Evolutionary conservation across 2,888 invertebrate species (phyloP).

Genomic region (Cordylochernes scorpioides): DNA sequence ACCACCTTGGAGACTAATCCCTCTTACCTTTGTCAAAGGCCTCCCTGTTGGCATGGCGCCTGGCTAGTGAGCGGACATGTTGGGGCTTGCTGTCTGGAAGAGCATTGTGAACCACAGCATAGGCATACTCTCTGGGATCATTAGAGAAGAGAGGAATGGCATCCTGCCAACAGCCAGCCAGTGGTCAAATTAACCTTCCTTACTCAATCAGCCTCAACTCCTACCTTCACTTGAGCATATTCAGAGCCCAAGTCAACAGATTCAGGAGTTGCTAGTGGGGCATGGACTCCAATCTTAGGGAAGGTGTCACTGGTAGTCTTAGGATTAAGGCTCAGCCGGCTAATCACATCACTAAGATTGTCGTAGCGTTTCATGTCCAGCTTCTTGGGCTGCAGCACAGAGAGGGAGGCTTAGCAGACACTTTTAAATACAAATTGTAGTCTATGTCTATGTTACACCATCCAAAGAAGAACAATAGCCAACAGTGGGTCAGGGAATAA

Average conservation of each 20-base stretch:
- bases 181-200: constrained; percentile 20
- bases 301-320: constrained; percentile 15
- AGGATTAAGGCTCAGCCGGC: constrained; percentile 25
- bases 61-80: constrained; percentile 10
- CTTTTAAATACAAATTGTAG: too few relatives aligned
- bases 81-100: constrained; percentile 25
- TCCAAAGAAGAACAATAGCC: too few relatives aligned
- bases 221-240: constrained; percentile 35
- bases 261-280: constrained; percentile 47
- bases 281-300: constrained; percentile 25
- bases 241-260: constrained; percentile 42
- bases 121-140: constrained; percentile 35
- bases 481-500: too few relatives aligned
- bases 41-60: constrained; percentile 11
- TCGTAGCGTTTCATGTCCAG: constrained; percentile 65
- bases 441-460: too few relatives aligned
- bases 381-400: constrained; percentile 69
- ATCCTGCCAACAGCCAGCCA: too few relatives aligned
- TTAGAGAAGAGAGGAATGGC: constrained; percentile 25
- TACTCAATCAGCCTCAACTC: constrained; percentile 1
- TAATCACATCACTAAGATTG: constrained; percentile 58
- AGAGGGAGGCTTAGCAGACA: too few relatives aligned
- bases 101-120: constrained; percentile 38
- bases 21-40: constrained; percentile 11
- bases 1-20: background rate